Evolutionary conservation across 2,888 invertebrate genomes (phyloP), one percentile per base, ranked within the genome.

Genomic region (Epinotia nisella): DNA sequence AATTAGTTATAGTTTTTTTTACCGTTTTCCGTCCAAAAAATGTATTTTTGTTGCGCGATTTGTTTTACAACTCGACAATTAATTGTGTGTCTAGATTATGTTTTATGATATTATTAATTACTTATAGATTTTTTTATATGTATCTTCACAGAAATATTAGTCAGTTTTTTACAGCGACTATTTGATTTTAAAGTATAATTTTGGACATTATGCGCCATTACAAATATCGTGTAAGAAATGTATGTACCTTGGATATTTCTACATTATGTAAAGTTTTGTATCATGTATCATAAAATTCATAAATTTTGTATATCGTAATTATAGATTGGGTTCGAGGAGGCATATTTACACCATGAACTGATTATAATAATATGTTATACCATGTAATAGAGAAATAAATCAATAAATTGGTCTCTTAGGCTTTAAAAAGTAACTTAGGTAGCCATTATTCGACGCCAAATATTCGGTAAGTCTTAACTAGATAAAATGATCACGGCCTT

Each of bases 11-110:
- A 83, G 83, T 72, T 78, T 79, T 85, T 80, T 79, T 81, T 79
- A 83, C 82, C 77, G 79, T 88, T 89, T 86, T 91, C 92, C 92
- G 92, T 92, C 92, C 92, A 92, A 87, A 59, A n/a, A 89, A 81
- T 62, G 53, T 68, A 79, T 79, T 75, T 78, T 84, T 83, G 84
- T 81, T 82, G 70, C 56, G 49, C 59, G 55, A 59, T 64, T 53
- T 69, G 62, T 4, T 68, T 62, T 49, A 15, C 24, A 24, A 4
- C 51, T 15, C 39, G 15, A 41, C 15, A 49, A 49, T 49, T 35
- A 45, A 45, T 66, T 15, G 61, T 17, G 49, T 53, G 65, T 62
- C 21, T 35, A 35, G 9, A 45, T 55, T 17, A 61, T 41, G 9
- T 62, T 62, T 70, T 70, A 45, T 51, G 29, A 58, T 41, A 17